Base-by-base conservation (phyloP, 2,888 invertebrate genomes). In the Sesia apiformis region DNA sequence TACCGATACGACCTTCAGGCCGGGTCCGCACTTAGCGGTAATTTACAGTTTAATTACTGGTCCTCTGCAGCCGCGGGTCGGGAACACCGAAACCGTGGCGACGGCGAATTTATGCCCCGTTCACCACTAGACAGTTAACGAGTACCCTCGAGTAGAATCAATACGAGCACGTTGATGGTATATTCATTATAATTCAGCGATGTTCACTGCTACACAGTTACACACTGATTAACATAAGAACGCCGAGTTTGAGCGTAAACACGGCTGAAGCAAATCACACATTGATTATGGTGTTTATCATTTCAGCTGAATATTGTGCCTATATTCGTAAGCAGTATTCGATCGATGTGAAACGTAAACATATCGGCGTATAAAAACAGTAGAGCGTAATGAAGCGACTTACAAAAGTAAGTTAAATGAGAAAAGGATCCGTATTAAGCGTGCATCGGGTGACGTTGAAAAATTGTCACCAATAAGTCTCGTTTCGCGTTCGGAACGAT, bases 11-110 rank as follows among this genome's bases (percentile, higher is more conserved):
- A 82, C 84, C 82, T 84, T 80, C 76, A 72, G 70, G 59, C 71
- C 67, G 78, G 78, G 76, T 76, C 74, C 77, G 76, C 80, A 82
- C 82, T 84, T 82, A 81, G 78, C 72, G 71, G 76, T 83, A 84
- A 84, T 85, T 84, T 83, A 84, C 84, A 84, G 84, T 84, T 86
- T 84, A 84, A 85, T 86, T 85, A 85, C 84, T 76, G 74, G 70
- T 68, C 68, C 70, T 58, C 60, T 55, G 49, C 52, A 49, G 55
- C 60, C 65, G 66, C 62, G 61, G 65, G 61, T 50, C 50, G 50
- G 38, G 39, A 23, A 38, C 7, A 23, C 5, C 50, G 42, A 7
- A 5, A 7, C 42, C 42, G 5, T 49, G n/a, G 4, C 52, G 3
- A 39, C 54, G 55, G 38, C 46, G 41, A 63, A 64, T 62, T 63